Percentiles rank a stretch among this genome's conserved stretches.
Evolutionary conservation across 2,113 vertebrate species (phyloP).

Genomic region (Cyanistes caeruleus): DNA sequence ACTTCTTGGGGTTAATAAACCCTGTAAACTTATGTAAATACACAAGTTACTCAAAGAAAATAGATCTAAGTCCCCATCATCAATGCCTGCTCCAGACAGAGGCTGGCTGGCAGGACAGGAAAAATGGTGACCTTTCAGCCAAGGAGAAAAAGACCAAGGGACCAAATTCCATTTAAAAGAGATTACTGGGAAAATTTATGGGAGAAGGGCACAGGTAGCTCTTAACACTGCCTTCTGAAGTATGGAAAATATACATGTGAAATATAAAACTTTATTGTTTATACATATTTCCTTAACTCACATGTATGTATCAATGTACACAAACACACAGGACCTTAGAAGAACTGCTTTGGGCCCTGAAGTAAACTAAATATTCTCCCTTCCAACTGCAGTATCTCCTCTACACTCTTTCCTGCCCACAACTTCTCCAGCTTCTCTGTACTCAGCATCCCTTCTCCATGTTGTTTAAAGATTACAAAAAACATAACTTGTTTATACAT

Average conservation of each 20-base stretch:
- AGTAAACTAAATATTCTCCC: neutral
- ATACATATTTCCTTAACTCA: neutral
- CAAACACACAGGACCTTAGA: neutral
- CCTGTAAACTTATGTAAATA: neutral
- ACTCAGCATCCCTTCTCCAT: neutral
- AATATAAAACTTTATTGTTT: neutral
- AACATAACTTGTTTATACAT: neutral
- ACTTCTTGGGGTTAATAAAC: neutral
- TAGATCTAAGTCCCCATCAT: neutral
- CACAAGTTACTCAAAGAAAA: neutral
- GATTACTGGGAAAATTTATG: neutral
- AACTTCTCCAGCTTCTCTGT: neutral
- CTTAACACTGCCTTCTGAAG: neutral
- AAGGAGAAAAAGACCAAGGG: neutral
- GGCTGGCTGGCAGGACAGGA: neutral
- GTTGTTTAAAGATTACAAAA: neutral
- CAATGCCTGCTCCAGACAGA: neutral
- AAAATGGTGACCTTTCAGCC: neutral
- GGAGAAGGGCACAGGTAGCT: neutral
- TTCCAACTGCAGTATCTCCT: neutral
- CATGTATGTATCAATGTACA: accelerated
- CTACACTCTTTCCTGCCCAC: neutral
- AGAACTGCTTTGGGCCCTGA: neutral
- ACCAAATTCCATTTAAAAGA: neutral
- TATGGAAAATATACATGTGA: neutral